phyloP scores from a whole-genome alignment of 2,888 invertebrate genomes.

The Amphipyra tragopoginis region DNA sequence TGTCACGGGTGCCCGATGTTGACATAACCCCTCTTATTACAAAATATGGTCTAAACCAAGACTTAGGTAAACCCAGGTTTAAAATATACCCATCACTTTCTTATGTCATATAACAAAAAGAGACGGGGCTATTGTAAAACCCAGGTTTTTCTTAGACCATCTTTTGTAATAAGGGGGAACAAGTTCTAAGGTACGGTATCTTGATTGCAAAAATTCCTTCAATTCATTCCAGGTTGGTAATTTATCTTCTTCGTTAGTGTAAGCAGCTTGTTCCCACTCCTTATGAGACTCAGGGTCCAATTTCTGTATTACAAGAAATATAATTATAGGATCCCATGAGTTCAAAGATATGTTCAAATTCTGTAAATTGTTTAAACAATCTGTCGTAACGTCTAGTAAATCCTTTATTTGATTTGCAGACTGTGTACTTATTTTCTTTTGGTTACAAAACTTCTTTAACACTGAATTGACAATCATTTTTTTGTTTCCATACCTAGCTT shows the following conservation, averaged over 20 bases:
- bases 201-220: background rate
- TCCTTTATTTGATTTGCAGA: conserved; percentile 1
- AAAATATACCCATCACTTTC: too few relatives aligned
- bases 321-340: conserved; percentile 24
- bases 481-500: conserved; percentile 13
- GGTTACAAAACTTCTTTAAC: conserved; percentile 4
- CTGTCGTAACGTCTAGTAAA: conserved; percentile 9
- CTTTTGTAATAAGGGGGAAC: too few relatives aligned
- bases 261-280: conserved; percentile 14
- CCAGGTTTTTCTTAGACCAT: too few relatives aligned
- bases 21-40: too few relatives aligned
- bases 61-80: too few relatives aligned
- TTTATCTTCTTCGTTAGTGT: background rate
- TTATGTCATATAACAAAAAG: too few relatives aligned
- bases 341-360: conserved; percentile 4
- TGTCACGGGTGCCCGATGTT: background rate
- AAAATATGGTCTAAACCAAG: too few relatives aligned
- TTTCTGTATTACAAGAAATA: conserved; percentile 22
- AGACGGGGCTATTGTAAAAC: too few relatives aligned
- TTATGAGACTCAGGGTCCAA: conserved; percentile 23
- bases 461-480: conserved; percentile 6
- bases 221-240: conserved; percentile 10
- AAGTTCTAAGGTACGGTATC: conserved; percentile 8
- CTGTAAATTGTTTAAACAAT: conserved; percentile 9
- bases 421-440: conserved; percentile 5